A percentile compares a stretch with the other conserved stretches of the same genome.
Evolutionary conservation across 1,140 invertebrate genomes (phyloP).

Genomic region (Ceratina australensis): DNA sequence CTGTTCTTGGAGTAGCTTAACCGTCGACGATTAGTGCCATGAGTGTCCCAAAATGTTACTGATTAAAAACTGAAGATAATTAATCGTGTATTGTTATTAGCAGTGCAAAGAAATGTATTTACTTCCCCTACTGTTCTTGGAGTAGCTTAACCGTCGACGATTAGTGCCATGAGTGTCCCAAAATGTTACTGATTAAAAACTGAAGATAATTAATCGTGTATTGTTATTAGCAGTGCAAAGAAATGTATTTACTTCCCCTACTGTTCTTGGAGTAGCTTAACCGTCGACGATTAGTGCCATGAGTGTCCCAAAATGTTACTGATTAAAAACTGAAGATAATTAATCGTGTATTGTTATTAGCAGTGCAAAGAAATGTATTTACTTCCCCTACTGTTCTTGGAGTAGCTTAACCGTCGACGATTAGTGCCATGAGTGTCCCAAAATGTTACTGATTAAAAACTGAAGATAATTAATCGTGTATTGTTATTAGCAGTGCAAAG

Average conservation of each 20-base stretch:
- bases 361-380: slow-evolving; percentile 64
- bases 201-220: background rate
- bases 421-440: background rate
- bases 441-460: background rate
- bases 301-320: background rate
- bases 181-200: background rate
- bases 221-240: slow-evolving; percentile 60
- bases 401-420: no score
- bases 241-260: no score
- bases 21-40: background rate
- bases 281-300: background rate
- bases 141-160: no score
- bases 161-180: background rate
- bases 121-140: no score
- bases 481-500: slow-evolving; percentile 60
- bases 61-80: background rate
- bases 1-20: no score
- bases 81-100: background rate
- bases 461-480: background rate
- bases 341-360: background rate
- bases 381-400: no score
- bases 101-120: slow-evolving; percentile 64
- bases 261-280: no score
- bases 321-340: background rate
- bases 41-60: background rate